Base-by-base conservation (phyloP, 1,140 invertebrate species). In the Mizuhopecten yessoensis region DNA sequence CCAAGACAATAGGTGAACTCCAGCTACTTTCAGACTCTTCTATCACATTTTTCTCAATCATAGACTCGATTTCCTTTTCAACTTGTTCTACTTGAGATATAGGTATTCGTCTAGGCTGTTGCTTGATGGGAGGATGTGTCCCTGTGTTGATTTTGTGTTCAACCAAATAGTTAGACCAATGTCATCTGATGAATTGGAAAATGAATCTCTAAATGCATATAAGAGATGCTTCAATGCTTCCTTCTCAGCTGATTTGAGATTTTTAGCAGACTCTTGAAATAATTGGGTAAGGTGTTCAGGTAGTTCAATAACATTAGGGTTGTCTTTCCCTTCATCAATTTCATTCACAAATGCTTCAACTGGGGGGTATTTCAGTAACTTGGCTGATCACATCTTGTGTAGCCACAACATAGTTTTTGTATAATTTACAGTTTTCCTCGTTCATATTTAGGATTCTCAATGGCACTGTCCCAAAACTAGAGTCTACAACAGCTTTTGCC, bases 1-100 rank as follows among this genome's bases (percentile, higher is more conserved):
- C 96, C 15, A 96, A 94, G 3, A 97, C 97, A 15, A 97, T 92
- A 0, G 97, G 97, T 3, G 97, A 96, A 10, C 95, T 96, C 97
- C 97, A 97, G 5, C 13, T 5, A 39, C 36, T 13, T 7, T 39
- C 13, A 7, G 36, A 39, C 13, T 39, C 13, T 13, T 39, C 36
- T 39, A 39, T 39, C 13, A 39, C 36, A 39, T 39, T 39, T 13
- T 39, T 39, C 5, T 39, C 36, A 39, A 39, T 13, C 36, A 39
- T 39, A 39, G 36, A 39, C 36, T 39, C 36, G 5, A 39, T 39
- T 39, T 39, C 36, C 13, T 39, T 39, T 13, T 39, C 36, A 39
- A 39, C 36, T 39, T 39, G 36, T 39, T 39, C 36, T 39, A 39
- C 36, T 39, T 39, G 36, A 39, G 36, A 39, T 33, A 86, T 17